Evolutionary conservation across 2,888 invertebrate species (phyloP), one percentile per base, ranked within the genome.

Genomic region (Nasonovia ribisnigri): DNA sequence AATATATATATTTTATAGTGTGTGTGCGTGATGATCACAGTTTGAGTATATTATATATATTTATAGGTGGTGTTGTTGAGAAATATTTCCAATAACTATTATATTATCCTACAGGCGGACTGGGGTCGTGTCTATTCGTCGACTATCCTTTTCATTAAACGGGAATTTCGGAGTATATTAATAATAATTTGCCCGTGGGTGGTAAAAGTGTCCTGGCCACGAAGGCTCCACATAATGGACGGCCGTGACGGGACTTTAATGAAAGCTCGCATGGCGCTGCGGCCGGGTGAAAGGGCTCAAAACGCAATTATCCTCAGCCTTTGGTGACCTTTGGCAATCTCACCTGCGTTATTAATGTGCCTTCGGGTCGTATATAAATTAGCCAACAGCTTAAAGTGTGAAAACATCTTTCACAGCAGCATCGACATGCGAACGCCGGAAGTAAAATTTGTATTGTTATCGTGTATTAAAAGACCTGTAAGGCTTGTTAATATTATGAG

Each of bases 211-310:
- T 93, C 93, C 86, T 48, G 87, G 86, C 67, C 93, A 93, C 93
- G 86, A 90, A n/a, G 43, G 86, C 46, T 60, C 43, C 84, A 24
- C 46, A 24, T 86, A 90, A 90, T 48, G 86, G 93, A 90, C 93
- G 90, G 90, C 90, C 93, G 90, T 93, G 93, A 93, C 93, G 93
- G 93, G 93, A 93, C 86, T 90, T 93, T 93, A 93, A 93, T 93
- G 93, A 93, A 93, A 86, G 60, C 86, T 84, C 46, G 93, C 26
- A n/a, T n/a, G 89, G 86, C n/a, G 57, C 13, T 54, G 92, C 36
- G 89, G 51, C n/a, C 8, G 84, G 48, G 60, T 67, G 93, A 93
- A 90, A 93, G 60, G 90, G 90, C 93, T 90, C 90, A 86, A 90
- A 93, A 93, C 84, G 93, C 93, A 93, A 93, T 93, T 93, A 93